A percentile compares a stretch with the other conserved stretches of the same genome.
phyloP scores from a whole-genome alignment of 2,888 invertebrate genomes.

The Xylocampa areola region DNA sequence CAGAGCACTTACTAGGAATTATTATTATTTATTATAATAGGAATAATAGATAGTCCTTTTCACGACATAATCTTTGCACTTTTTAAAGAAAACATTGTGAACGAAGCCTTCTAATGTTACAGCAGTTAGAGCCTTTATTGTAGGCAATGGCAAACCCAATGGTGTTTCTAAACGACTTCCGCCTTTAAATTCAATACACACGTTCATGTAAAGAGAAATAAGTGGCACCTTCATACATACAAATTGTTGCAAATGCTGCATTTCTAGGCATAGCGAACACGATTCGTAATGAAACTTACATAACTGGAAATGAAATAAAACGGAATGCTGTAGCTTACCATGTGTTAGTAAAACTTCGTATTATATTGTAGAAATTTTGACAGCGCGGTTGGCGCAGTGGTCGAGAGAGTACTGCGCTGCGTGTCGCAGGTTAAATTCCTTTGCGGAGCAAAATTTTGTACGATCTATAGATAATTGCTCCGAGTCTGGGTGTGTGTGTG shows the following conservation, averaged over 20 bases:
- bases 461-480: too few species aligned
- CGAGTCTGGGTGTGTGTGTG: too few species aligned
- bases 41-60: too few species aligned
- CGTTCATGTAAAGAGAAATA: constrained; percentile 30
- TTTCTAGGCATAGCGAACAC: constrained; percentile 9
- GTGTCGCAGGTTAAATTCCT: too few species aligned
- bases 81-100: neutral
- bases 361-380: too few species aligned
- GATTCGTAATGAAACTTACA: neutral
- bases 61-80: too few species aligned
- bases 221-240: constrained; percentile 49
- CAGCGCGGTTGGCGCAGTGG: too few species aligned
- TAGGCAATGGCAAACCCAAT: constrained; percentile 39
- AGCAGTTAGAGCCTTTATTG: neutral
- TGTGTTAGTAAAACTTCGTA: neutral
- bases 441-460: too few species aligned
- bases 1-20: too few species aligned
- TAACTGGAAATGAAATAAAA: neutral
- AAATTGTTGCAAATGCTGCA: constrained; percentile 34
- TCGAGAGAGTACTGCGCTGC: too few species aligned
- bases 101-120: neutral
- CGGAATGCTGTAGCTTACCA: neutral
- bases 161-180: constrained; percentile 27
- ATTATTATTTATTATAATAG: too few species aligned
- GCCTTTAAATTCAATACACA: constrained; percentile 46